A percentile compares a stretch with the other conserved stretches of the same genome.
Evolutionary conservation across 1,140 invertebrate species (phyloP).

Genomic region (Charaxes varanes): DNA sequence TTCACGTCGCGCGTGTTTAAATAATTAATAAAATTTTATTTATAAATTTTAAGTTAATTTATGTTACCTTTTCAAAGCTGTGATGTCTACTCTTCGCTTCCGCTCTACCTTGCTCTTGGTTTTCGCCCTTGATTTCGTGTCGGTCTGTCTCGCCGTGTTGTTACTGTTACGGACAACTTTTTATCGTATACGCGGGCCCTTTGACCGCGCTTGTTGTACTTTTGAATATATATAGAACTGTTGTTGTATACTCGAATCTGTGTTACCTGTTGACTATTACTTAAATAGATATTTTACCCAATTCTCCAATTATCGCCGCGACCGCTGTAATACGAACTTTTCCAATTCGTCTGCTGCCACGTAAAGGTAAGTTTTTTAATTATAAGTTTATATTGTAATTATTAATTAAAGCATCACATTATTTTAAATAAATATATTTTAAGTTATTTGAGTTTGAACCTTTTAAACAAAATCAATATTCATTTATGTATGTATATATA

Average conservation of each 20-base stretch:
- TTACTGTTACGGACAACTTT: conserved; percentile 55
- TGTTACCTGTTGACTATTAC: conserved; percentile 71
- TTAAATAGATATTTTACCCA: conserved; percentile 46
- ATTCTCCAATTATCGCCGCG: conserved; percentile 41
- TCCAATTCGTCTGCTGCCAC: conserved; percentile 21
- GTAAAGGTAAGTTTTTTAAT: conserved; percentile 55
- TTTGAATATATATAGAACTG: conserved; percentile 56
- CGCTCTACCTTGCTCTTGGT: conserved; percentile 31
- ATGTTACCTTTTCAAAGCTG: conserved; percentile 27
- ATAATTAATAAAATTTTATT: neutral
- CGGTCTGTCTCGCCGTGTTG: conserved; percentile 55
- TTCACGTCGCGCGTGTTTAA: conserved; percentile 40
- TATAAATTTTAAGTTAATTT: neutral
- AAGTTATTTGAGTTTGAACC: too few relatives aligned
- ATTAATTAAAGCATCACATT: too few relatives aligned
- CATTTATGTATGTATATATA: too few relatives aligned
- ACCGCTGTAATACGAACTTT: conserved; percentile 43
- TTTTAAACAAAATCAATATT: too few relatives aligned
- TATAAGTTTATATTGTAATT: too few relatives aligned
- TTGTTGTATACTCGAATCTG: conserved; percentile 66
- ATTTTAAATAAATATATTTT: too few relatives aligned
- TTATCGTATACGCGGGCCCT: conserved; percentile 34
- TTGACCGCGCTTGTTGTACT: conserved; percentile 53
- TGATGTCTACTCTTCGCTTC: conserved; percentile 59
- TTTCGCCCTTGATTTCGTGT: conserved; percentile 40